A percentile compares a stretch with the other conserved stretches of the same genome.
These are phyloP conservation scores for Danio rerio DNA, from an alignment of 2,113 vertebrate species.

Conservation along the genomic window GRCz12tu NC_133181.1:31079501-31080000, in stretches of 20 bases:
- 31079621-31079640: background rate
- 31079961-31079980: slow-evolving; percentile 67
- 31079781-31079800: slow-evolving; percentile 63
- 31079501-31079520: background rate
- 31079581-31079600: slow-evolving; percentile 3
- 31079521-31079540: slow-evolving; percentile 1
- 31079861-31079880: slow-evolving; percentile 70
- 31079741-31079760: slow-evolving; percentile 27
- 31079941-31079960: slow-evolving; percentile 62
- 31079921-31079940: slow-evolving; percentile 64
- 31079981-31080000: slow-evolving; percentile 66
- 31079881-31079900: slow-evolving; percentile 69
- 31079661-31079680: background rate
- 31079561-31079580: background rate
- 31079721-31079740: slow-evolving; percentile 39
- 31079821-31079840: slow-evolving; percentile 52
- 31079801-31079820: slow-evolving; percentile 44
- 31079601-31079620: background rate
- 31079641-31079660: background rate
- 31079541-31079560: background rate
- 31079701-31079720: slow-evolving; percentile 32
- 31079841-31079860: slow-evolving; percentile 62
- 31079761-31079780: slow-evolving; percentile 51
- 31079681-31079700: background rate
- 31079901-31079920: slow-evolving; percentile 59